A percentile compares a stretch with the other conserved stretches of the same genome.
Conservation (phyloP, 1,140 invertebrate genomes). For the Aleiodes sp. region DNA sequence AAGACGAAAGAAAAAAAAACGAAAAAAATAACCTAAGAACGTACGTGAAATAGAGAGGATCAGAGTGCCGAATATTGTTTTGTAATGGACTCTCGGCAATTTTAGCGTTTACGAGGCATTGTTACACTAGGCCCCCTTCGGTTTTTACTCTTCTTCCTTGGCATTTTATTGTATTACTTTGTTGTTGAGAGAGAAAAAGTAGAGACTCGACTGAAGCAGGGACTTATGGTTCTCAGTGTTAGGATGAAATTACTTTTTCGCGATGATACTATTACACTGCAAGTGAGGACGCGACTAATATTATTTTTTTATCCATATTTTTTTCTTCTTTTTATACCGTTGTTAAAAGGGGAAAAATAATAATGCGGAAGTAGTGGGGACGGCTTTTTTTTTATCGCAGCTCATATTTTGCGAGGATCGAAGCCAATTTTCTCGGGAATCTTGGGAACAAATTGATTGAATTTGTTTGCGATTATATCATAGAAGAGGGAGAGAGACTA, state of each 20-base stretch:
- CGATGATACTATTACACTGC: neutral
- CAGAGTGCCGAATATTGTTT: conserved; percentile 43
- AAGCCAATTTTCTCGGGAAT: conserved; percentile 34
- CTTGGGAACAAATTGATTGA: conserved; percentile 32
- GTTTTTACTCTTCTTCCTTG: conserved; percentile 10
- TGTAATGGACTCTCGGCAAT: conserved; percentile 42
- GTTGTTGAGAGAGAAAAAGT: neutral
- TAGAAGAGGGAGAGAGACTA: conserved; percentile 20
- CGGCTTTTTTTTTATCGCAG: neutral
- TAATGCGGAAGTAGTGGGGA: too few relatives aligned
- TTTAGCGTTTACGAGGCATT: conserved; percentile 39
- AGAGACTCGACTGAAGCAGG: neutral
- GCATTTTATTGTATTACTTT: conserved; percentile 8
- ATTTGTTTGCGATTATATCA: conserved; percentile 38
- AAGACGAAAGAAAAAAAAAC: neutral
- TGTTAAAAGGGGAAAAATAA: too few relatives aligned
- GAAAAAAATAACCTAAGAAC: too few relatives aligned
- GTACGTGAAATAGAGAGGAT: conserved; percentile 28
- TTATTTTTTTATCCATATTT: too few relatives aligned
- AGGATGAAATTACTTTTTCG: neutral
- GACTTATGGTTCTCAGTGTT: neutral
- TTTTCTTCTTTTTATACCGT: too few relatives aligned
- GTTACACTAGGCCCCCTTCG: conserved; percentile 23
- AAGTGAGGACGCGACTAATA: too few relatives aligned
- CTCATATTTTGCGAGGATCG: neutral